Conservation (phyloP, 2,888 invertebrate species). For the Tridacna gigas region DNA sequence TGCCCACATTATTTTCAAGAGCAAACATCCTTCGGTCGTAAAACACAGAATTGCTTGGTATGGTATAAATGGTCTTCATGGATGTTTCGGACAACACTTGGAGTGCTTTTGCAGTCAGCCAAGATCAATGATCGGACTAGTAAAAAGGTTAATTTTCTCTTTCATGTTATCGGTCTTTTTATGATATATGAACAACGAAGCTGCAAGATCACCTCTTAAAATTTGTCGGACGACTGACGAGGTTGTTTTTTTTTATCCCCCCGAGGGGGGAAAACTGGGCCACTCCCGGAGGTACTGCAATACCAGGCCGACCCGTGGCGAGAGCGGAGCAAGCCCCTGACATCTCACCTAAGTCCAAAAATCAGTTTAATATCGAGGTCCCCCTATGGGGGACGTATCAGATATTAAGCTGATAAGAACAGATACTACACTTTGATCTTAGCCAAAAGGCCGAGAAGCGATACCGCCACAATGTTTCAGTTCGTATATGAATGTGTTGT, state of each 20-base stretch:
- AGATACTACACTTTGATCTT: conserved; percentile 85
- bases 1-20: no score
- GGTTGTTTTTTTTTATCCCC: conserved; percentile 43
- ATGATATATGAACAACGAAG: neutral
- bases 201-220: no score
- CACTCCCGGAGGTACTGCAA: conserved; percentile 89
- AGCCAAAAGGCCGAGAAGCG: conserved; percentile 69
- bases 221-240: no score
- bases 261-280: conserved; percentile 67
- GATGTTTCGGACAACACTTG: no score
- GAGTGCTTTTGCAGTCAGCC: no score
- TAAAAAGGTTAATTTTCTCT: no score
- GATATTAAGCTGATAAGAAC: conserved; percentile 90
- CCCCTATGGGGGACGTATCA: conserved; percentile 87
- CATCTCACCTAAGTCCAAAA: conserved; percentile 79
- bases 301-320: conserved; percentile 89
- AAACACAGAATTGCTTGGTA: no score
- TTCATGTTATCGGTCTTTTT: no score
- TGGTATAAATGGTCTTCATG: no score
- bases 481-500: neutral
- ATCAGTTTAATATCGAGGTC: conserved; percentile 81
- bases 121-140: no score
- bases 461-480: neutral
- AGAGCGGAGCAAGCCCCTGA: conserved; percentile 89
- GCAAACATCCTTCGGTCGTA: no score